A percentile compares a stretch with the other conserved stretches of the same genome.
phyloP scores from a whole-genome alignment of 2,797 vertebrate genomes.

The Alosa sapidissima region DNA sequence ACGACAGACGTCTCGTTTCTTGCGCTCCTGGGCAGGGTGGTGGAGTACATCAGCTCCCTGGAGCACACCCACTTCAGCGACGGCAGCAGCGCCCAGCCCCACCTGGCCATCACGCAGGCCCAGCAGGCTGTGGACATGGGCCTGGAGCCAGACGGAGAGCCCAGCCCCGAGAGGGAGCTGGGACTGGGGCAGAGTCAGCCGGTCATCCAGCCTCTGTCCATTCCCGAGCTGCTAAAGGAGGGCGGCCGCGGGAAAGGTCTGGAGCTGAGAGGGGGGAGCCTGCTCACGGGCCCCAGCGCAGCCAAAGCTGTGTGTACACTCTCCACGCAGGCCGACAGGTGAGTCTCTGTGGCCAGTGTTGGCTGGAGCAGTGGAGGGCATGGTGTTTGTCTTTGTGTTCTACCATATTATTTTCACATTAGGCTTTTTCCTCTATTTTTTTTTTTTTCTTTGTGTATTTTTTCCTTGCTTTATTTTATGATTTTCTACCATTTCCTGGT shows the following conservation, averaged over 20 bases:
- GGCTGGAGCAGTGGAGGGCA: background rate
- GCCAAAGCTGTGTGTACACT: constrained; percentile 88
- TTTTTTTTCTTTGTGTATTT: background rate
- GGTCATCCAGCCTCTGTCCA: constrained; percentile 84
- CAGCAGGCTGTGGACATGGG: constrained; percentile 70
- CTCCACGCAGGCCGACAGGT: constrained; percentile 93
- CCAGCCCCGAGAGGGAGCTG: constrained; percentile 69
- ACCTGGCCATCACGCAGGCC: constrained; percentile 84
- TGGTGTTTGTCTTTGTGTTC: constrained; percentile 1
- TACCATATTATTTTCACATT: background rate
- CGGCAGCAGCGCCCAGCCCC: constrained; percentile 70
- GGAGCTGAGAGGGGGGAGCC: constrained; percentile 83
- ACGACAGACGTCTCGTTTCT: too few relatives aligned
- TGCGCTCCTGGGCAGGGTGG: constrained; percentile 76
- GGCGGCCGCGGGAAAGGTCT: constrained; percentile 75
- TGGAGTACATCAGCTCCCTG: constrained; percentile 90
- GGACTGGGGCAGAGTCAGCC: constrained; percentile 77
- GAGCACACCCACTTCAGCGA: constrained; percentile 96
- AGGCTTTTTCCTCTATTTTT: background rate
- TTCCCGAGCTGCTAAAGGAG: constrained; percentile 90
- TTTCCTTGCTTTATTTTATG: background rate
- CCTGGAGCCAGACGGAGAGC: constrained; percentile 68
- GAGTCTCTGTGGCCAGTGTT: constrained; percentile 33
- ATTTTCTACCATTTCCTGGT: background rate
- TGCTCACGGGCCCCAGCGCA: constrained; percentile 81